Evolutionary conservation across 2,113 vertebrate genomes (phyloP).

Genomic region (Pelobates fuscus): DNA sequence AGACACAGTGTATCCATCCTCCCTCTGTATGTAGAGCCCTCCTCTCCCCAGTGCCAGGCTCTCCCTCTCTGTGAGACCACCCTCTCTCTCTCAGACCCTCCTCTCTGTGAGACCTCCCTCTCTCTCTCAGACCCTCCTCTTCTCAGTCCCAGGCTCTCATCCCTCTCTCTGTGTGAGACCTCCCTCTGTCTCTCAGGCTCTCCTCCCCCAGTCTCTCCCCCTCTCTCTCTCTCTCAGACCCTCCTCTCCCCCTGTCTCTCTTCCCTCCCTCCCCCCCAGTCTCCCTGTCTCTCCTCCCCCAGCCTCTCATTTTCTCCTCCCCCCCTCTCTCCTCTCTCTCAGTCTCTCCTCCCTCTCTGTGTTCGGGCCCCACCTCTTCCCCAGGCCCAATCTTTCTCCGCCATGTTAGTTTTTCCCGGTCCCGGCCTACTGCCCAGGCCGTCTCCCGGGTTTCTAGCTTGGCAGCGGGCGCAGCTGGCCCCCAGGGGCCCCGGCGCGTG

Average conservation of each 20-base stretch:
- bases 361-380: constrained; percentile 25
- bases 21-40: neutral
- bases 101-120: neutral
- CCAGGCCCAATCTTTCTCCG: constrained; percentile 40
- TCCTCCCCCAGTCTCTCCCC: constrained; percentile 35
- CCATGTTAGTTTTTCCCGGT: constrained; percentile 46
- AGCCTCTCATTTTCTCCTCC: constrained; percentile 1
- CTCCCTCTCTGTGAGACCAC: neutral
- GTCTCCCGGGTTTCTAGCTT: neutral
- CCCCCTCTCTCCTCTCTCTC: neutral
- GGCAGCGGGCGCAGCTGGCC: neutral
- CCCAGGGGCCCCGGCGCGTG: constrained; percentile 23
- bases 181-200: no score
- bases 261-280: constrained; percentile 34
- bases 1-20: constrained; percentile 6
- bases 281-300: constrained; percentile 39
- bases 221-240: no score
- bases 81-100: neutral
- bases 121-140: neutral
- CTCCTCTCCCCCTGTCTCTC: neutral
- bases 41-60: neutral
- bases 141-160: neutral
- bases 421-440: constrained; percentile 41
- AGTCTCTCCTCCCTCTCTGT: neutral
- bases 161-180: neutral